Percentiles rank a stretch among this genome's conserved stretches.
These are phyloP conservation scores for Eueides isabella DNA, from an alignment of 1,140 invertebrate species.

Conservation along the genomic window DNA sequence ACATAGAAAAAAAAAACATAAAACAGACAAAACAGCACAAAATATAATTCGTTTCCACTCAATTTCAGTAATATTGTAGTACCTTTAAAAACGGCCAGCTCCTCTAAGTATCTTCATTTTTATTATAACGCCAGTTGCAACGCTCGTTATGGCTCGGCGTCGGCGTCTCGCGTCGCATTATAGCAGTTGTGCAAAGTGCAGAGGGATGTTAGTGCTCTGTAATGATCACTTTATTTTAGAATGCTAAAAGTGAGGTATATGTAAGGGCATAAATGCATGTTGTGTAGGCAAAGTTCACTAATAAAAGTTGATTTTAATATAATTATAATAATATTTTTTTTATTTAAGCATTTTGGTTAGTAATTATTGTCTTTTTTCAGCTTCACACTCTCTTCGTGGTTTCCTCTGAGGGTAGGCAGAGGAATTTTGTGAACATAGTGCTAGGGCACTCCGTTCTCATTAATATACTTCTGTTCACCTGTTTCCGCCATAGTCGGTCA, in stretches of 20 bases:
- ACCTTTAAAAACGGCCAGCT: slow-evolving; percentile 18
- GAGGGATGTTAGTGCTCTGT: slow-evolving; percentile 33
- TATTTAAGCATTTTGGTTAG: too few relatives aligned
- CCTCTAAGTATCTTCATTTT: slow-evolving; percentile 33
- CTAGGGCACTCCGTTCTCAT: too few relatives aligned
- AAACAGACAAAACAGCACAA: neutral
- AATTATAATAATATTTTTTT: too few relatives aligned
- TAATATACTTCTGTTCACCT: too few relatives aligned
- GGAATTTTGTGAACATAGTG: too few relatives aligned
- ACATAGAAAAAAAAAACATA: neutral
- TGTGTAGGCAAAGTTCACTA: neutral
- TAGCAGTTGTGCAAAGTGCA: slow-evolving; percentile 37
- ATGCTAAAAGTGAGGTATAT: neutral
- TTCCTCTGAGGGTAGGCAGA: too few relatives aligned
- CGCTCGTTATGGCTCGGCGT: slow-evolving; percentile 25
- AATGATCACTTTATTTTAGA: slow-evolving; percentile 37
- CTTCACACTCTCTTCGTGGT: too few relatives aligned
- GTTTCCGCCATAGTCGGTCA: too few relatives aligned
- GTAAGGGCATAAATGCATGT: neutral
- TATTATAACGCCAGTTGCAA: slow-evolving; percentile 37
- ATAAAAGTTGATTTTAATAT: neutral
- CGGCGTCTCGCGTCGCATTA: slow-evolving; percentile 27
- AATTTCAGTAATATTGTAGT: neutral
- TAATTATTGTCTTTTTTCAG: too few relatives aligned
- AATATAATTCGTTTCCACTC: slow-evolving; percentile 3